A percentile compares a stretch with the other conserved stretches of the same genome.
Evolutionary conservation across 2,113 vertebrate species (phyloP).

Genomic region (Lutjanus erythropterus): DNA sequence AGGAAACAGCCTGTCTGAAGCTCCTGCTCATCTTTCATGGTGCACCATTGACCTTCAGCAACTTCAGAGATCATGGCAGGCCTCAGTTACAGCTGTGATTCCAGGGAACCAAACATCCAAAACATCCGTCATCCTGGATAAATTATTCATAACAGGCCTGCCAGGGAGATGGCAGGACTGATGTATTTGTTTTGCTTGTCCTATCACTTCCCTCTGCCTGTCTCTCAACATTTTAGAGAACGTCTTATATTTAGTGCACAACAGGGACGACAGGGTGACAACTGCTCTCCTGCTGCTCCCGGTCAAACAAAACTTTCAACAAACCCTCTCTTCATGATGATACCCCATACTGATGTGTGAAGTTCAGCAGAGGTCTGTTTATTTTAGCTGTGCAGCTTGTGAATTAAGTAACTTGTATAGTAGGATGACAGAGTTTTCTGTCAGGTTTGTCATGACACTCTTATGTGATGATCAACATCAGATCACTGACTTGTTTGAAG

Average conservation of each 20-base stretch:
- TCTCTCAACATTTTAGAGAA: constrained; percentile 54
- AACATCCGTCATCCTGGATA: constrained; percentile 74
- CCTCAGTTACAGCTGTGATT: constrained; percentile 68
- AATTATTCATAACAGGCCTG: constrained; percentile 78
- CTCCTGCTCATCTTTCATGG: constrained; percentile 54
- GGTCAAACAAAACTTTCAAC: constrained; percentile 61
- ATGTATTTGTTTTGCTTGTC: constrained; percentile 77
- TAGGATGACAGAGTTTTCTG: background rate
- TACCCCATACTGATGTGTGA: constrained; percentile 32
- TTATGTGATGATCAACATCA: background rate
- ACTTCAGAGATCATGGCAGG: constrained; percentile 39
- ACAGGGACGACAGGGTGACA: constrained; percentile 59
- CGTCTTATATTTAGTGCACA: constrained; percentile 68
- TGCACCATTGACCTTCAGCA: constrained; percentile 67
- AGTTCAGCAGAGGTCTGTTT: constrained; percentile 31
- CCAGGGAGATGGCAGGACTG: constrained; percentile 69
- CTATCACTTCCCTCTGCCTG: constrained; percentile 66
- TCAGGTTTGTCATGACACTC: background rate
- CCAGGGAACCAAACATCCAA: constrained; percentile 58
- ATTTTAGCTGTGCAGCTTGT: constrained; percentile 9
- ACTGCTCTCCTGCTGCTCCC: constrained; percentile 55
- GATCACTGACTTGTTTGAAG: background rate
- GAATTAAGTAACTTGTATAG: background rate
- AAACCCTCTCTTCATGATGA: constrained; percentile 5
- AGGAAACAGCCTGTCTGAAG: constrained; percentile 21